phyloP scores from a whole-genome alignment of 2,797 vertebrate genomes.

The Sebastes itinus region DNA sequence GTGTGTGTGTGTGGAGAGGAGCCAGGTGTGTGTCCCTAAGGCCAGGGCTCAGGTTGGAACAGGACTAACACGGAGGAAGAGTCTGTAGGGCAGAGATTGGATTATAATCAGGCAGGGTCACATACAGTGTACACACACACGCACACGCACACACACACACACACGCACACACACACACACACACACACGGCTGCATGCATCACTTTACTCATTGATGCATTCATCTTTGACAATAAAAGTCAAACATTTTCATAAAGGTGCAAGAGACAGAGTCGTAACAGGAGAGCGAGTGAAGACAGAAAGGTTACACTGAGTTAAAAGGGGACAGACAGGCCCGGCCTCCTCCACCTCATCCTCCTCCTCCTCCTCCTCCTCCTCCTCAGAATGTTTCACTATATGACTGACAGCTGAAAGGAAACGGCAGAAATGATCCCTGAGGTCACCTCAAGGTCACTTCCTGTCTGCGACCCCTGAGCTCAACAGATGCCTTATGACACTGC shows the following conservation, averaged over 20 bases:
- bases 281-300: background rate
- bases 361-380: background rate
- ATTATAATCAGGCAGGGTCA: constrained; percentile 3
- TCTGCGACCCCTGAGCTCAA: background rate
- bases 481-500: background rate
- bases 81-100: constrained; percentile 18
- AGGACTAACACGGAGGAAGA: constrained; percentile 8
- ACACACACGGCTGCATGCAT: background rate
- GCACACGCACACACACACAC: too few species aligned
- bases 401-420: constrained; percentile 1
- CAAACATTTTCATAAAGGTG: background rate
- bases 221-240: background rate
- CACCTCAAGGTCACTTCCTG: background rate
- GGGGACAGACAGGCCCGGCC: background rate
- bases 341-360: background rate
- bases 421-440: background rate
- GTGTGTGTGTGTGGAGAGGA: constrained; percentile 15
- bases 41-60: constrained; percentile 35
- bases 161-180: background rate
- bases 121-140: background rate
- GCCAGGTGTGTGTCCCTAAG: constrained; percentile 45
- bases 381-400: background rate
- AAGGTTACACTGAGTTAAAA: background rate
- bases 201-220: background rate
- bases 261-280: background rate